Percentiles rank a stretch among this genome's conserved stretches.
These are phyloP conservation scores for Thymallus thymallus DNA, from an alignment of 2,113 vertebrate species.

Conservation along the genomic window DNA sequence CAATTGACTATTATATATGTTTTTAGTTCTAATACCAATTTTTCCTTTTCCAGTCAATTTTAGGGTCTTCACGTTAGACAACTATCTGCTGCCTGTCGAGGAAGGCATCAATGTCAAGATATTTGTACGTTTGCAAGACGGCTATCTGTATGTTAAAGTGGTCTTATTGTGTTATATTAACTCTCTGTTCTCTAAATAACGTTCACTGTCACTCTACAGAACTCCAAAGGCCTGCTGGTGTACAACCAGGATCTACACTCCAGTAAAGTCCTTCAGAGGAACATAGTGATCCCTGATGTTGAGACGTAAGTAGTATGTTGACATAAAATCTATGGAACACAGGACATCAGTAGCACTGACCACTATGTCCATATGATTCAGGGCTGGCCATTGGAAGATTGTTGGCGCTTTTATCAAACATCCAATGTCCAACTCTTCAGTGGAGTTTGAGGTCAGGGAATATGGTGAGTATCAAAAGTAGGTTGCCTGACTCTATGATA, in stretches of 20 bases:
- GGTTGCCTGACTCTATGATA: background rate
- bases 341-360: background rate
- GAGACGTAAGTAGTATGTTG: constrained; percentile 53
- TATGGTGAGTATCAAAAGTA: constrained; percentile 57
- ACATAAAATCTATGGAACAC: background rate
- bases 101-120: constrained; percentile 57
- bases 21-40: background rate
- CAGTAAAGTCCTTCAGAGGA: constrained; percentile 31
- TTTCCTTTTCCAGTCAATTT: constrained; percentile 55
- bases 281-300: constrained; percentile 62
- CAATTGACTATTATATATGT: no score
- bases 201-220: constrained; percentile 53
- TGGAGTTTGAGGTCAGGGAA: constrained; percentile 72
- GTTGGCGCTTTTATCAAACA: constrained; percentile 54
- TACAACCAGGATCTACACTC: constrained; percentile 47
- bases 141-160: background rate
- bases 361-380: constrained; percentile 30
- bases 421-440: constrained; percentile 56
- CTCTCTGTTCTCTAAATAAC: no score
- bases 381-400: constrained; percentile 72
- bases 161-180: background rate
- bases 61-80: constrained; percentile 69
- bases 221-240: constrained; percentile 62
- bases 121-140: constrained; percentile 59
- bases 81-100: constrained; percentile 60